Evolutionary conservation across 2,888 invertebrate species (phyloP), one percentile per base, ranked within the genome.

Genomic region (Nudaria mundana): DNA sequence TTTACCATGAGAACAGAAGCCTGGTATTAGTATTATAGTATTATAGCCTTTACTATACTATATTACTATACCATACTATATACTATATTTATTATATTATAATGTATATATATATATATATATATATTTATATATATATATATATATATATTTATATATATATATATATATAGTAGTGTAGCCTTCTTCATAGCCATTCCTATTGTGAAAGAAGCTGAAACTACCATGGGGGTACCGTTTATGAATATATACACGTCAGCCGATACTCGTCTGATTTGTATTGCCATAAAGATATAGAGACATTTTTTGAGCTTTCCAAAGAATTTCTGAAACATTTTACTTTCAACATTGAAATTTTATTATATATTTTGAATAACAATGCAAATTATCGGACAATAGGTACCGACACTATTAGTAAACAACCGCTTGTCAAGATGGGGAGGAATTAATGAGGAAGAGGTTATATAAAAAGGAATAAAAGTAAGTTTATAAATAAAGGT

Each of bases 1-100:
- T 24, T 99, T 92, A 66, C 99, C 99, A 81, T 99, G 99, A 76
- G 98, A 99, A 79, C 99, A 99, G 77, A 99, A 99, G 31, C 98
- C 90, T 0, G 99, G 99, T 61, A 99, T 48, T 0, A 75, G 69
- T 0, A 86, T 62, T 1, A 61, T n/a, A n/a, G n/a, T n/a, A n/a
- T n/a, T n/a, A n/a, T n/a, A n/a, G n/a, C n/a, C n/a, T n/a, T n/a
- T n/a, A n/a, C n/a, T n/a, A n/a, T n/a, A n/a, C n/a, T n/a, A n/a
- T n/a, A n/a, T n/a, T n/a, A n/a, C n/a, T n/a, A n/a, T n/a, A n/a
- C n/a, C n/a, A n/a, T n/a, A n/a, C n/a, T n/a, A n/a, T n/a, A n/a
- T n/a, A n/a, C n/a, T n/a, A n/a, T n/a, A n/a, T n/a, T n/a, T n/a
- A n/a, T n/a, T n/a, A n/a, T n/a, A n/a, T n/a, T n/a, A n/a, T n/a